A percentile compares a stretch with the other conserved stretches of the same genome.
Evolutionary conservation across 23 tunicate genomes (phyloP).

Genomic region (Phallusia fumigata): DNA sequence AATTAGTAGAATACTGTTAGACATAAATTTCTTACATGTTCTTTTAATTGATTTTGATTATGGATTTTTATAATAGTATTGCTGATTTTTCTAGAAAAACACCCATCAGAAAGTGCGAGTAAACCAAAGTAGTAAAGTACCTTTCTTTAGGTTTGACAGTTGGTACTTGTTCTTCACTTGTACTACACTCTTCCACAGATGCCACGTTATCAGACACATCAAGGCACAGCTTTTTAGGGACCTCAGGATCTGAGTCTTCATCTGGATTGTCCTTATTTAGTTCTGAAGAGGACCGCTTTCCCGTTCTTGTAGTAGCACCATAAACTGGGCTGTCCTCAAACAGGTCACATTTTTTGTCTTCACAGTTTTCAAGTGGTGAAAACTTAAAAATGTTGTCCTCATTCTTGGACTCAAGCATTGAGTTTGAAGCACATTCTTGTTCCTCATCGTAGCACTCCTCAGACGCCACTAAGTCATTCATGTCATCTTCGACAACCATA

Average conservation of each 20-base stretch:
- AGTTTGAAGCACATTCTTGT: background rate
- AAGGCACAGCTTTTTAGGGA: background rate
- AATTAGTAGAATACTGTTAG: no score
- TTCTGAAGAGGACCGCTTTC: background rate
- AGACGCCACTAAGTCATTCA: background rate
- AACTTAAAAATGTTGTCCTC: background rate
- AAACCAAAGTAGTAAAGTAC: no score
- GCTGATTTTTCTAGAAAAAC: no score
- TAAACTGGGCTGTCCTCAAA: background rate
- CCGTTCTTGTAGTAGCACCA: background rate
- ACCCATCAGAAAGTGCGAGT: no score
- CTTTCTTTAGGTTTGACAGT: no score
- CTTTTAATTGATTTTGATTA: no score
- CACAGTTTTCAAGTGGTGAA: slow-evolving; percentile 1
- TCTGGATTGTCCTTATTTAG: background rate
- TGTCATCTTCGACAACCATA: background rate
- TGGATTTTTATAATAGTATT: no score
- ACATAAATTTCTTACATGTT: no score
- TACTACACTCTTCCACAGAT: background rate
- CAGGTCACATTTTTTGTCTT: background rate
- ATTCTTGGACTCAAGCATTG: background rate
- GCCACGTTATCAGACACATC: background rate
- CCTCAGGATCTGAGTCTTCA: background rate
- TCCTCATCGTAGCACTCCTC: background rate
- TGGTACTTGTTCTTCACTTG: background rate